Base-by-base conservation (phyloP, 1,140 invertebrate genomes). In the Brachionus sp. region DNA sequence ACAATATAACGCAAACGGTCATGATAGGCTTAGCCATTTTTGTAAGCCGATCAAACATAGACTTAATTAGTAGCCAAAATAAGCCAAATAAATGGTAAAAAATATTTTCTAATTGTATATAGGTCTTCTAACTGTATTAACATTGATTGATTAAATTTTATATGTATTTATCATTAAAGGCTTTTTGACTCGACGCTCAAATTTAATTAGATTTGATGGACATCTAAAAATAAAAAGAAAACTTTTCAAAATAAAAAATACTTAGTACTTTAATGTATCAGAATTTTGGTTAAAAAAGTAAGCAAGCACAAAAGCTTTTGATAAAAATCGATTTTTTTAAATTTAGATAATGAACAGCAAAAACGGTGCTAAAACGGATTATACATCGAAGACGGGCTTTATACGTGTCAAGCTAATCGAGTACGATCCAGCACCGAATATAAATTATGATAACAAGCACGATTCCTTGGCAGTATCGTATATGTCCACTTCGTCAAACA, bases 91-190 rank as follows among this genome's bases (percentile, higher is more conserved):
- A 57, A 57, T 57, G 50, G 50, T 57, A 57, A 57, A 70, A 37
- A 37, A 19, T 70, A 37, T 70, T 70, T 70, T 37, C 37, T 70
- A n/a, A 1, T 70, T 70, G 35, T 70, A 39, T 39, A 7, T 70
- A 19, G 35, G 13, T 19, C 33, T 19, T 70, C 16, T 39, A 70
- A 23, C 66, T 70, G 66, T 70, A 70, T 70, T 70, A 70, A 70
- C 66, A 70, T 70, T 70, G 66, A 70, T 70, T 70, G 66, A 70
- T 70, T 39, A 70, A 42, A 70, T 39, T 39, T 70, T 70, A 33
- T 37, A 70, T 70, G 66, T 70, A 70, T 70, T 70, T 70, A 70
- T 39, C 66, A 70, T 70, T 70, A 70, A 13, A 42, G 9, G n/a
- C 16, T 70, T 70, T 37, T 37, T 70, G 29, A 39, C 37, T 35